A percentile compares a stretch with the other conserved stretches of the same genome.
phyloP scores from a whole-genome alignment of 2,113 vertebrate genomes.

The Phyllostomus hastatus region DNA sequence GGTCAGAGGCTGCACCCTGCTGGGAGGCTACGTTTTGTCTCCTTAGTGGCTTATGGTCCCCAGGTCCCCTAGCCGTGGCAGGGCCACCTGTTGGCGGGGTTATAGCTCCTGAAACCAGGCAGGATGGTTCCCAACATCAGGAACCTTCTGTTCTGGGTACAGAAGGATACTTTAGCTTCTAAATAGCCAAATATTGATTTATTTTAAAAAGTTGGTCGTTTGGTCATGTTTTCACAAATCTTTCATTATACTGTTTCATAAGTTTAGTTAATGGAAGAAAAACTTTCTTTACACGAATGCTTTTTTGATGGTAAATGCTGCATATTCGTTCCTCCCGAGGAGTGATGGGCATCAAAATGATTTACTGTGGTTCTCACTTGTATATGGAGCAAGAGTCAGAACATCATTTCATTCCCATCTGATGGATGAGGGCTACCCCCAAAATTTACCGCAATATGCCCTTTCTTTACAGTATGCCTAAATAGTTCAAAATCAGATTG shows the following conservation, averaged over 20 bases:
- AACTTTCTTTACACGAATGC: not conserved
- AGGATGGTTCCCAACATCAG: too few relatives aligned
- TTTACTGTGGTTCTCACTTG: not conserved
- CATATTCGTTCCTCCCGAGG: not conserved
- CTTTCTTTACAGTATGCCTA: not conserved
- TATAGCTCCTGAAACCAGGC: too few relatives aligned
- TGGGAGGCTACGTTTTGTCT: too few relatives aligned
- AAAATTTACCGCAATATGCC: not conserved
- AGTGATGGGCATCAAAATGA: not conserved
- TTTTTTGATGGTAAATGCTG: not conserved
- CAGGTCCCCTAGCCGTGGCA: too few relatives aligned
- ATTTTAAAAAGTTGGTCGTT: not conserved
- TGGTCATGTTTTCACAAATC: not conserved
- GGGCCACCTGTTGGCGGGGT: too few relatives aligned
- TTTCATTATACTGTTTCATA: not conserved
- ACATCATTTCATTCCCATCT: not conserved
- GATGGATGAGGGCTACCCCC: not conserved
- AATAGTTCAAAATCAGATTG: not conserved
- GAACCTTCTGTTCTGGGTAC: not conserved
- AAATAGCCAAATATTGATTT: not conserved
- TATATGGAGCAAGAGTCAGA: not conserved
- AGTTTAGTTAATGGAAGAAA: not conserved
- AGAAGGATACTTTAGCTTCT: not conserved
- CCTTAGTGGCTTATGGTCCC: too few relatives aligned
- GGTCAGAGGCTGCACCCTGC: too few relatives aligned